Evolutionary conservation across 2,113 vertebrate species (phyloP), one percentile per base, ranked within the genome.

Genomic region (Orycteropus afer): DNA sequence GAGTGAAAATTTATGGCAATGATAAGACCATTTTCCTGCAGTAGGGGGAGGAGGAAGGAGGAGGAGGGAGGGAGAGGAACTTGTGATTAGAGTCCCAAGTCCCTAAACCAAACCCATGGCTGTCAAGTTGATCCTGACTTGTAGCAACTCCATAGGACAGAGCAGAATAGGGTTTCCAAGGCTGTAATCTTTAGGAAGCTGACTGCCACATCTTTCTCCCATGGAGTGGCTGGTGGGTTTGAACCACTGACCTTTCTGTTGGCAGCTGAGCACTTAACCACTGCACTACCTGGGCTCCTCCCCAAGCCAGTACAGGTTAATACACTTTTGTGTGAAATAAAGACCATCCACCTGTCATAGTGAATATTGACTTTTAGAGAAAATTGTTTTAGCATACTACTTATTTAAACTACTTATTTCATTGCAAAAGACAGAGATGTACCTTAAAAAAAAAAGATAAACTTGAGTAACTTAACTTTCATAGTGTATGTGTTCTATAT

Each of bases 241-340:
- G n/a, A n/a, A 27, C 61, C 23, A 27, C 27, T 10, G 27, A 8
- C 61, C 27, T 63, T 63, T 63, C 25, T 11, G 61, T 32, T 6
- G 61, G 27, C 61, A 63, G 5, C 61, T n/a, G n/a, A n/a, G n/a
- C n/a, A n/a, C n/a, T n/a, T n/a, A n/a, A n/a, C 61, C 61, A 63
- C 61, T 63, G 61, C 10, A 25, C 27, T 12, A 63, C 61, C 10
- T 7, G 61, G 27, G 9, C 23, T 63, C 11, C 27, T 63, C 61
- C 22, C n/a, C 45, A 91, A 57, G 23, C 23, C 32, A 27, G 77
- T 91, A 69, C 47, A 90, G 73, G 83, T 89, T 55, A 89, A 42
- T 84, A 59, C 89, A 76, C n/a, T 76, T 90, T 53, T 91, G 53
- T 90, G 47, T 94, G 67, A 97, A 86, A 74, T 82, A 87, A 94